Base-by-base conservation (phyloP, 2,797 vertebrate genomes). In the Amphiprion clarkii region DNA sequence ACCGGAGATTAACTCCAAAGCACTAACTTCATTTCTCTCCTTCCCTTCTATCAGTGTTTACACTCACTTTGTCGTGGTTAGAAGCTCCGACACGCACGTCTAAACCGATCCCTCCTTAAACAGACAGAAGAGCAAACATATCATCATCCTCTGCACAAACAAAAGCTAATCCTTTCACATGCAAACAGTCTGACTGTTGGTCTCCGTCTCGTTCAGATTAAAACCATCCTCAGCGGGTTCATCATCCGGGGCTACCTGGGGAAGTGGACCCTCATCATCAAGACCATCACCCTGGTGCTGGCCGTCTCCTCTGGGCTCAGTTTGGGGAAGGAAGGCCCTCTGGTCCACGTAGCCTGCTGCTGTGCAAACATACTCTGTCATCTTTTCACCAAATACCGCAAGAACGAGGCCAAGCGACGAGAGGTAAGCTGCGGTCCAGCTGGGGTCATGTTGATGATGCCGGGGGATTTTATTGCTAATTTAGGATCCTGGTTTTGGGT, bases 201-300 rank as follows among this genome's bases (percentile, higher is more conserved):
- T 40, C 11, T 40, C 42, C 0, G 5, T 59, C 5, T 54, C 16
- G 25, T 27, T 29, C 94, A 99, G 98, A 99, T 99, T 83, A 99
- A 99, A 93, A 99, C 98, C 72, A 99, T 99, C 90, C 94, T 99
- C 76, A 98, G 98, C 51, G 98, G 98, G 51, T 99, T 99, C 93
- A 99, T 99, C 93, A 99, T 99, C 91, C 96, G 98, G 7, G 98
- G 98, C 74, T 99, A 99, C 94, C 92, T 99, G 89, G 98, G 98
- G 58, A 99, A 99, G 90, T 99, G 98, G 98, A 99, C 98, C 0
- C 90, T 99, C 77, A 91, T 98, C 76, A 96, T 98, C 85, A 99
- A 99, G 95, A 99, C 98, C 49, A 91, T 99, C 92, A 99, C 98
- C 1, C 91, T 99, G 84, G 98, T 98, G 17, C 78, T 99, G 86